Base-by-base conservation (phyloP, 2,113 vertebrate genomes). In the Macquaria ambigua region DNA sequence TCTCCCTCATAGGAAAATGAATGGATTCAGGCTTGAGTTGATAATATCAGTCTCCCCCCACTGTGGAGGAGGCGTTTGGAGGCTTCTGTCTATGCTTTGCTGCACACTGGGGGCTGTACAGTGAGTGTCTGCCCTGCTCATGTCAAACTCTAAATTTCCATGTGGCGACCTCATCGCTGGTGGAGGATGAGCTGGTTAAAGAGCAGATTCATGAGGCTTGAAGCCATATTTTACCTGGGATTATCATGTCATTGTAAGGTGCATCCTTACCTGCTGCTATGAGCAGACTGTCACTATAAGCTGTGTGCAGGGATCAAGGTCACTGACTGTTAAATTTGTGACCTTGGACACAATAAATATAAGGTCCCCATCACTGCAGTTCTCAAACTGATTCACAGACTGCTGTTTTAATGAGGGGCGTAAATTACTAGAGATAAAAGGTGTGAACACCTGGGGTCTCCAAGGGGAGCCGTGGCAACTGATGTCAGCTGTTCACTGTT, bases 341-440 rank as follows among this genome's bases (percentile, higher is more conserved):
- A 93, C 93, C 92, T 92, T 93, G 89, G 77, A 11, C 31, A 50
- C 62, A 21, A 50, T 83, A 78, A 72, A 89, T 86, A 64, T 21
- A 23, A 82, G 48, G 74, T 66, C n/a, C 39, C 59, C 67, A 73
- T 82, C 68, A 79, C 16, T 50, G 79, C 74, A 52, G 37, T 37
- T 83, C 79, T 86, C 46, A 71, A 1, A 1, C 70, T 69, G 52
- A 67, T 77, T 58, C 58, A 78, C 68, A 82, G 25, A 58, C 14
- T 3, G 61, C 28, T 88, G 39, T 77, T 90, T 80, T 63, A 56
- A 25, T 7, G 11, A 46, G 53, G 18, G 28, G 46, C 5, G 48
- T 46, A 62, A 81, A 85, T 80, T 23, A 61, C 56, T 56, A n/a
- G 62, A 74, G 48, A 86, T 77, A 84, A 76, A 84, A 81, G 69